Conservation (phyloP, 2,888 invertebrate species). For the Diabrotica balteata region DNA sequence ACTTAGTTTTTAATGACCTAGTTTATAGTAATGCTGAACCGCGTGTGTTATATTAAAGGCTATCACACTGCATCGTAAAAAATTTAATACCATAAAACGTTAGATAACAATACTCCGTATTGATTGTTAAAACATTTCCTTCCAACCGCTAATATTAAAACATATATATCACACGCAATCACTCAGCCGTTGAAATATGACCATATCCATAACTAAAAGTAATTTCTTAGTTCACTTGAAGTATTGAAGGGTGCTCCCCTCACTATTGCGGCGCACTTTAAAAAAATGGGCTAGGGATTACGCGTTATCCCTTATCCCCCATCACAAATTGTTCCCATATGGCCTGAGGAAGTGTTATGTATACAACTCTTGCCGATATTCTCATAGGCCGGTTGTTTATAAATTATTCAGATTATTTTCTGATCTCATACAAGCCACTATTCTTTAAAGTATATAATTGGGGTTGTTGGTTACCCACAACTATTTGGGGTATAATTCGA, state of each 20-base stretch:
- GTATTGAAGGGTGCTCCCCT: constrained; percentile 27
- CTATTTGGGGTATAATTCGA: too few relatives aligned
- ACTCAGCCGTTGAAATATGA: constrained; percentile 24
- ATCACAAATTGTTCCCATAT: constrained; percentile 24
- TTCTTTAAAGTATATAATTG: too few relatives aligned
- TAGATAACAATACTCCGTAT: too few relatives aligned
- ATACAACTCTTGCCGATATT: constrained; percentile 21
- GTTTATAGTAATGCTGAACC: too few relatives aligned
- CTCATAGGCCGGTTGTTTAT: constrained; percentile 4
- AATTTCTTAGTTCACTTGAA: constrained; percentile 30
- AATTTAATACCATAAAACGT: too few relatives aligned
- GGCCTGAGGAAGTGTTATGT: constrained; percentile 24
- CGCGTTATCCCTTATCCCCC: constrained; percentile 7
- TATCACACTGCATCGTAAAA: too few relatives aligned
- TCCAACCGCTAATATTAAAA: constrained; percentile 11
- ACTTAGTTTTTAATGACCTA: too few relatives aligned
- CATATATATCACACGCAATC: constrained; percentile 9
- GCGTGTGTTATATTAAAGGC: too few relatives aligned
- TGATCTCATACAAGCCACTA: background rate
- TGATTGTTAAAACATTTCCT: background rate
- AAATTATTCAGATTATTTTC: background rate
- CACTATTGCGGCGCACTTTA: constrained; percentile 4
- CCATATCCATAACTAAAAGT: constrained; percentile 28
- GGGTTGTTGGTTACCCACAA: too few relatives aligned
- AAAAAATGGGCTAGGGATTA: constrained; percentile 27